A percentile compares a stretch with the other conserved stretches of the same genome.
phyloP scores from a whole-genome alignment of 2,113 vertebrate genomes.

The Zosterops japonicus region DNA sequence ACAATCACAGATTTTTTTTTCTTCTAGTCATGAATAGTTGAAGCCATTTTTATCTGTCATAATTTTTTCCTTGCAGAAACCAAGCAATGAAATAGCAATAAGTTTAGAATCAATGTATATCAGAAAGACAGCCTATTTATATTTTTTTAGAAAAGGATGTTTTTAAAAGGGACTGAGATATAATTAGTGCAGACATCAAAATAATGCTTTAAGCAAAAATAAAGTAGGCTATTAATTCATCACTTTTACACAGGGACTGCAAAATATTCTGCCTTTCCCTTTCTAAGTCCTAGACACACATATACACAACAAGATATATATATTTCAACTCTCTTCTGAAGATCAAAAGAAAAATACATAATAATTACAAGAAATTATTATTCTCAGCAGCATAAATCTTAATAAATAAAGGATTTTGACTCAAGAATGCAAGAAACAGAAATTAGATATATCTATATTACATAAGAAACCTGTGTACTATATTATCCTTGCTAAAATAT shows the following conservation, averaged over 20 bases:
- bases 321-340: not conserved
- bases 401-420: not conserved
- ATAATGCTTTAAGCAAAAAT: not conserved
- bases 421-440: not conserved
- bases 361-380: not conserved
- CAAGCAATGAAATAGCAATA: not conserved
- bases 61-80: not conserved
- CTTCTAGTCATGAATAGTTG: not conserved
- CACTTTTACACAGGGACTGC: not conserved
- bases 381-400: not conserved
- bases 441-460: not conserved
- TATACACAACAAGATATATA: accelerated
- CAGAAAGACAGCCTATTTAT: not conserved
- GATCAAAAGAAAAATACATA: not conserved
- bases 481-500: not conserved
- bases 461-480: not conserved
- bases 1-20: not conserved
- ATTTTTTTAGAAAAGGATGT: not conserved
- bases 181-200: not conserved
- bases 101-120: not conserved
- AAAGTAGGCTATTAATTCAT: not conserved
- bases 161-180: not conserved
- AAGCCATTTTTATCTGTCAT: not conserved
- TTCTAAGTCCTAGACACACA: not conserved
- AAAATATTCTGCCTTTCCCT: not conserved